Conservation (phyloP, 2,113 vertebrate species). For the Ctenomys sociabilis region DNA sequence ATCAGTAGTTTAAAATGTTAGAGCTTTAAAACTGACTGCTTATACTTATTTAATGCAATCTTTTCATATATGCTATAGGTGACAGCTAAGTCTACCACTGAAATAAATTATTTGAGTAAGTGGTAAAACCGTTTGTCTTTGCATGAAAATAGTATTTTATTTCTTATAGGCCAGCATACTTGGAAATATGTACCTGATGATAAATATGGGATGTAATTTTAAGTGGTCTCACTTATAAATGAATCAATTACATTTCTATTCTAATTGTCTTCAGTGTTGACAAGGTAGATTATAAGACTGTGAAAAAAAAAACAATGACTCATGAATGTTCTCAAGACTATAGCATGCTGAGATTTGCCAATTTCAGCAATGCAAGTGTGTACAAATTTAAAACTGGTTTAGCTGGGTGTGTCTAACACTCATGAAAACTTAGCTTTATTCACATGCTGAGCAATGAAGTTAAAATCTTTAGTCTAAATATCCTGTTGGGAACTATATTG, state of each 20-base stretch:
- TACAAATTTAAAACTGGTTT: constrained; percentile 87
- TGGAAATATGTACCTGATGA: constrained; percentile 57
- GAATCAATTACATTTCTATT: constrained; percentile 78
- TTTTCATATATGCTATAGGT: background rate
- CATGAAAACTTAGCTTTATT: constrained; percentile 72
- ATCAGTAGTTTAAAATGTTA: background rate
- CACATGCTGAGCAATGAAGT: constrained; percentile 54
- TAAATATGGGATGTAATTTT: constrained; percentile 69
- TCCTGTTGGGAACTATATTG: constrained; percentile 1
- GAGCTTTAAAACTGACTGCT: constrained; percentile 34
- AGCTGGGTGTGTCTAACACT: constrained; percentile 81
- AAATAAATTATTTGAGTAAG: constrained; percentile 61
- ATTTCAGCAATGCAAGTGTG: constrained; percentile 83
- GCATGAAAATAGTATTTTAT: constrained; percentile 44
- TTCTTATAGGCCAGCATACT: constrained; percentile 48
- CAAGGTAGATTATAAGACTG: constrained; percentile 78
- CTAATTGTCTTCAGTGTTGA: constrained; percentile 79
- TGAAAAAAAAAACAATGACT: constrained; percentile 76
- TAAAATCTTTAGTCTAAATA: constrained; percentile 50
- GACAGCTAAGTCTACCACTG: background rate
- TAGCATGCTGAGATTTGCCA: constrained; percentile 83
- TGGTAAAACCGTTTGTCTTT: constrained; percentile 52
- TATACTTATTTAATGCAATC: background rate
- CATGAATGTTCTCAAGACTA: constrained; percentile 77
- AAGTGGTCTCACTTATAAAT: constrained; percentile 74